Conservation (phyloP, 2,797 vertebrate genomes). For the Tangara arthus region DNA sequence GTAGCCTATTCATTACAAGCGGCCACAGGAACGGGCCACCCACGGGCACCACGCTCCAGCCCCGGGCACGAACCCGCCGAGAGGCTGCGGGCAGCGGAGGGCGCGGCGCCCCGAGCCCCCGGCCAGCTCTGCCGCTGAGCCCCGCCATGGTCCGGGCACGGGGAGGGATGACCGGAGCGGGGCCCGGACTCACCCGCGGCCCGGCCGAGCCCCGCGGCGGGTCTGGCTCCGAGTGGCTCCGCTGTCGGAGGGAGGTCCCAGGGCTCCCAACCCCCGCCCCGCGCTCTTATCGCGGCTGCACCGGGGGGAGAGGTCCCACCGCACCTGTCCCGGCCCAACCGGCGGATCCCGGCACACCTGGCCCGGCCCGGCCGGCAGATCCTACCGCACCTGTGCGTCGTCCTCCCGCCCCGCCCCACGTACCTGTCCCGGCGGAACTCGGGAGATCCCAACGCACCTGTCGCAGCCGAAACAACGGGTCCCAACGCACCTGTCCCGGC, state of each 20-base stretch:
- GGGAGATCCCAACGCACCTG: neutral
- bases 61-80: neutral
- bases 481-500: neutral
- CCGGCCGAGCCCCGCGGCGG: neutral
- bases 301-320: neutral
- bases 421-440: neutral
- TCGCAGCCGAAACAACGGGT: neutral
- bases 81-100: neutral
- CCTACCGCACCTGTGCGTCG: neutral
- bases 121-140: neutral
- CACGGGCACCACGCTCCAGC: neutral
- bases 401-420: neutral
- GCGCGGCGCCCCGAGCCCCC: neutral
- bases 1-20: fast-evolving
- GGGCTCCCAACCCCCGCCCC: fast-evolving
- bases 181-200: neutral
- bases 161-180: neutral
- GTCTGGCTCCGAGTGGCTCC: fast-evolving
- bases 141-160: too few relatives aligned
- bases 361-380: neutral
- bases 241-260: fast-evolving
- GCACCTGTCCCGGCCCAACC: neutral
- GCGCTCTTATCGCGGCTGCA: too few relatives aligned
- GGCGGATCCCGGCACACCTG: neutral
- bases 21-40: neutral